Evolutionary conservation across 2,888 invertebrate genomes (phyloP).

Genomic region (Tachina lurida): DNA sequence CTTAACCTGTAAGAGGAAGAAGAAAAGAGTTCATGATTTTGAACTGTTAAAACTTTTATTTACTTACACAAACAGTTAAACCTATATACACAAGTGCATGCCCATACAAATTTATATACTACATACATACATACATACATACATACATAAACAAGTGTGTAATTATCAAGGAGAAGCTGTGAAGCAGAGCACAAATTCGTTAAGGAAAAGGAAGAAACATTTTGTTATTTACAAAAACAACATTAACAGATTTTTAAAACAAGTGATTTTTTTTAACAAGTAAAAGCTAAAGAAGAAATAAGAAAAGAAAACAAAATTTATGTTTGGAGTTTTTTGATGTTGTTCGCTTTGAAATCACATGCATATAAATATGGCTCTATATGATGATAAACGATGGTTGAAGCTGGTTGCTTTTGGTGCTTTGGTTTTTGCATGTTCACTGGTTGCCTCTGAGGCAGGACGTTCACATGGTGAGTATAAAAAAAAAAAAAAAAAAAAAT

Average conservation of each 20-base stretch:
- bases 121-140: background rate
- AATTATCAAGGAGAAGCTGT: slow-evolving; percentile 15
- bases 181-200: slow-evolving; percentile 1
- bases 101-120: background rate
- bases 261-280: slow-evolving; percentile 21
- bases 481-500: background rate
- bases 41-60: slow-evolving; percentile 41
- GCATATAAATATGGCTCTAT: slow-evolving; percentile 77
- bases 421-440: slow-evolving; percentile 63
- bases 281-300: slow-evolving; percentile 36
- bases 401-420: slow-evolving; percentile 74
- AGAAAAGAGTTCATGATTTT: slow-evolving; percentile 37
- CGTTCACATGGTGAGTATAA: slow-evolving; percentile 69
- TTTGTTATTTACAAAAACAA: slow-evolving; percentile 5
- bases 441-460: slow-evolving; percentile 67
- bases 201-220: slow-evolving; percentile 45
- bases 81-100: background rate
- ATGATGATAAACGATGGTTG: slow-evolving; percentile 80
- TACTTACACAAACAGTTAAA: slow-evolving; percentile 9
- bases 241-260: slow-evolving; percentile 48
- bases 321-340: slow-evolving; percentile 67
- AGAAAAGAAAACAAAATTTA: slow-evolving; percentile 41
- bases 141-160: background rate
- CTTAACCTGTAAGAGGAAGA: slow-evolving; percentile 35
- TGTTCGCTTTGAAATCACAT: slow-evolving; percentile 66